Evolutionary conservation across 2,113 vertebrate genomes (phyloP).

Genomic region (Zapornia atra): DNA sequence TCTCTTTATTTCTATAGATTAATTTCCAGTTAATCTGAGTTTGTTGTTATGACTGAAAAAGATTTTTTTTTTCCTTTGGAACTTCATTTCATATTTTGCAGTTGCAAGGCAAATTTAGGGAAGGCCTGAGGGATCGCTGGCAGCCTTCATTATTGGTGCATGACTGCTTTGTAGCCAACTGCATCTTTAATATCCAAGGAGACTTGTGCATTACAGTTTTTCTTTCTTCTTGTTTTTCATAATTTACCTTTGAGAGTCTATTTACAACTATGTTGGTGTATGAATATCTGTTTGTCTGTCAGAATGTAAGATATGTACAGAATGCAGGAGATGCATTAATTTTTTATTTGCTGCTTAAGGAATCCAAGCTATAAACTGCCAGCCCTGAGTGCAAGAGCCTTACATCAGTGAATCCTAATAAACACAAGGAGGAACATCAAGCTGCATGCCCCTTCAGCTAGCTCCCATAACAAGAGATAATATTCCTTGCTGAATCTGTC

Average conservation of each 20-base stretch:
- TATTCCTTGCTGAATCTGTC: neutral
- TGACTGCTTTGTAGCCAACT: conserved; percentile 69
- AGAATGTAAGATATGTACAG: conserved; percentile 56
- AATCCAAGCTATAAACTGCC: conserved; percentile 44
- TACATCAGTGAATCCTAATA: conserved; percentile 51
- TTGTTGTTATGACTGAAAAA: neutral
- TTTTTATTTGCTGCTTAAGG: conserved; percentile 69
- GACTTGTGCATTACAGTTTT: conserved; percentile 64
- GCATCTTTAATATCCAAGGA: conserved; percentile 70
- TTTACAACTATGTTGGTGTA: conserved; percentile 47
- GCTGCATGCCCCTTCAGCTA: neutral
- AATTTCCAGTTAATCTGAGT: conserved; percentile 63
- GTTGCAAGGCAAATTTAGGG: conserved; percentile 64
- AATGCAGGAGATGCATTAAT: conserved; percentile 63
- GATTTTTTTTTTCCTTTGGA: neutral
- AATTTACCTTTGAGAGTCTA: conserved; percentile 74
- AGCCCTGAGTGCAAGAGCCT: conserved; percentile 28
- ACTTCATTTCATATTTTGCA: conserved; percentile 62
- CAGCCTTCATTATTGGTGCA: conserved; percentile 62
- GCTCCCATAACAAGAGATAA: conserved; percentile 14
- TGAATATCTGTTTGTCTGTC: conserved; percentile 73
- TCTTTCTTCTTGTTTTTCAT: conserved; percentile 75
- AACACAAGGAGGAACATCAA: conserved; percentile 8
- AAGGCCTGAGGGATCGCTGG: conserved; percentile 64
- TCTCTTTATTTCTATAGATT: conserved; percentile 34